Percentiles rank a stretch among this genome's conserved stretches.
These are phyloP conservation scores for Enteromius fasciolatus DNA, from an alignment of 2,797 vertebrate species.

Conservation along the genomic window DNA sequence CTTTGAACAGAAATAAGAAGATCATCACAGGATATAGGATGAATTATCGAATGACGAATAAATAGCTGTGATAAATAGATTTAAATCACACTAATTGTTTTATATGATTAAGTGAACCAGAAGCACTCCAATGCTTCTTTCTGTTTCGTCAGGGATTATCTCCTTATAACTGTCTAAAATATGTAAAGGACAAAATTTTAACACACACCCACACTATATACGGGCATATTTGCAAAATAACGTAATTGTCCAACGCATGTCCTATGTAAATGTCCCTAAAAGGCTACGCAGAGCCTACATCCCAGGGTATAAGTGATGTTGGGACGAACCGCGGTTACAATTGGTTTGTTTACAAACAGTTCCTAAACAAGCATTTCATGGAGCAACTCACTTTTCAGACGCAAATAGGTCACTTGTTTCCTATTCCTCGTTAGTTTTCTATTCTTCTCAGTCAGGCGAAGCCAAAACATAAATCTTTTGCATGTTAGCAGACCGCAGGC, in stretches of 20 bases:
- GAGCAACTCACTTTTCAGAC: neutral
- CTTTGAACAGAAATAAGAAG: neutral
- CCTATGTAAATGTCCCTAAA: no score
- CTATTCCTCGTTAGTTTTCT: neutral
- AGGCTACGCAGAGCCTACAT: neutral
- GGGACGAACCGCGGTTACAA: neutral
- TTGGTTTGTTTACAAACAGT: neutral
- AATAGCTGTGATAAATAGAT: neutral
- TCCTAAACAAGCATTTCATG: neutral
- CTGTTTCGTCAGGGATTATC: neutral
- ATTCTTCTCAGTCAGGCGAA: neutral
- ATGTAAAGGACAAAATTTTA: neutral
- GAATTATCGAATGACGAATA: neutral
- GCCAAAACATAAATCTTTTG: neutral
- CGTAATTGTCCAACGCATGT: neutral
- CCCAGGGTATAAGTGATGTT: neutral
- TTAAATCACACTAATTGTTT: neutral
- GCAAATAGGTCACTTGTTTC: neutral
- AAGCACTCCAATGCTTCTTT: neutral
- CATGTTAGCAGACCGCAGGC: neutral
- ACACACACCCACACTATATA: no score
- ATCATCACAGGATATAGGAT: neutral
- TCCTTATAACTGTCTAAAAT: no score
- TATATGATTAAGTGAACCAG: neutral
- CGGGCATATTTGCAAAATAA: no score